Conservation (phyloP, 2,797 vertebrate genomes). For the Muraenolepis orangiensis region DNA sequence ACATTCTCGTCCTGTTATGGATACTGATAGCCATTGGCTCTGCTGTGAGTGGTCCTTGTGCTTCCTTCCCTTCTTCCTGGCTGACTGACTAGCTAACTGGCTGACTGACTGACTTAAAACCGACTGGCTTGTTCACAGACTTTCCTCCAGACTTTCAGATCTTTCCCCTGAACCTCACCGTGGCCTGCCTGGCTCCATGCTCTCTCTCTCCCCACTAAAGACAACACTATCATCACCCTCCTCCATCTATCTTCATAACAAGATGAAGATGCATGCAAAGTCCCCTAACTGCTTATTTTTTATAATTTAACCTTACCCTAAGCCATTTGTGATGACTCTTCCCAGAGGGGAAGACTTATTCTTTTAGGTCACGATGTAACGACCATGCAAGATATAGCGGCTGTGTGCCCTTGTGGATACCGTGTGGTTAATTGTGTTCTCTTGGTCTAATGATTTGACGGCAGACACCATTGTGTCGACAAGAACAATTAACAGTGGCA, state of each 20-base stretch:
- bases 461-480: neutral
- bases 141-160: neutral
- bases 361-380: neutral
- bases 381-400: neutral
- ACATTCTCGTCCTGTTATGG: no score
- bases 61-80: neutral
- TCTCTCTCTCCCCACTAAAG: slow-evolving; percentile 67
- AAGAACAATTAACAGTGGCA: neutral
- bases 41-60: neutral
- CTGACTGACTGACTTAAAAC: neutral
- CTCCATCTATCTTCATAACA: slow-evolving; percentile 60
- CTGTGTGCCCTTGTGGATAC: neutral
- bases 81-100: neutral
- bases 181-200: slow-evolving; percentile 64
- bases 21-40: neutral
- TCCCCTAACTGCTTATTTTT: slow-evolving; percentile 55
- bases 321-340: neutral
- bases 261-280: slow-evolving; percentile 70
- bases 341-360: neutral
- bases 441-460: neutral
- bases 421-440: neutral
- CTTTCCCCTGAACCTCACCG: slow-evolving; percentile 39
- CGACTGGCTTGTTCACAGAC: neutral
- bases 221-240: slow-evolving; percentile 48
- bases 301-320: neutral